These are phyloP conservation scores for Xestia rhomboidea DNA, from an alignment of 2,888 invertebrate species.

Conservation along the genomic window DNA sequence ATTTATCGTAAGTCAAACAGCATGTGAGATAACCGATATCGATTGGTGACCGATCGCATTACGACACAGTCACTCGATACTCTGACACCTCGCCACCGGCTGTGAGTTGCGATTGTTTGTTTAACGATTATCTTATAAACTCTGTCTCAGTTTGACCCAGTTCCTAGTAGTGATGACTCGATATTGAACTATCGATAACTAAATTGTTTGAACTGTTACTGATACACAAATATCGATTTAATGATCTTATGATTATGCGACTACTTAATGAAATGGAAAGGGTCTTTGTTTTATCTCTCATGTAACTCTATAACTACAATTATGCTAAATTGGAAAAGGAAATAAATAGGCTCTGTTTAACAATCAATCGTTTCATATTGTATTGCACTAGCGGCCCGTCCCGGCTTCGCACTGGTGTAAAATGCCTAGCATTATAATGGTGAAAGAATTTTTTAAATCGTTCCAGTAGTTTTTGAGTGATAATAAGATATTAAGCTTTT, in stretches of 20 bases:
- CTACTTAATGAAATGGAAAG: neutral
- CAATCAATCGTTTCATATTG: neutral
- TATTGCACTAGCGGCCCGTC: too few species aligned
- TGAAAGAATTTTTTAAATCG: too few species aligned
- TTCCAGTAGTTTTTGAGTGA: too few species aligned
- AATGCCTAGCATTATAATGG: too few species aligned
- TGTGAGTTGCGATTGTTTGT: conserved; percentile 76
- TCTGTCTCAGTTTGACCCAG: conserved; percentile 78
- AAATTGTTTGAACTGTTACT: conserved; percentile 45
- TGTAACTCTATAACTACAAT: neutral
- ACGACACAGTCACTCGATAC: conserved; percentile 83
- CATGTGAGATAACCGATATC: conserved; percentile 84
- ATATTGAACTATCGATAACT: conserved; percentile 52
- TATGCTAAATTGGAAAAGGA: conserved; percentile 20
- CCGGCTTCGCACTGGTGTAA: too few species aligned
- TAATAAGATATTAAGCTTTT: neutral
- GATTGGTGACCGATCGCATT: conserved; percentile 86
- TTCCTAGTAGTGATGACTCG: conserved; percentile 67
- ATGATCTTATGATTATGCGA: conserved; percentile 19
- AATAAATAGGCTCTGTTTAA: conserved; percentile 20
- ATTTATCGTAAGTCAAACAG: conserved; percentile 84
- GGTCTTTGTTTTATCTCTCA: conserved; percentile 13
- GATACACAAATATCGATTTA: conserved; percentile 48
- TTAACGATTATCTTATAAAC: conserved; percentile 75
- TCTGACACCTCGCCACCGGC: conserved; percentile 83